phyloP scores from a whole-genome alignment of 2,888 invertebrate genomes.

The Notocelia uddmanniana region DNA sequence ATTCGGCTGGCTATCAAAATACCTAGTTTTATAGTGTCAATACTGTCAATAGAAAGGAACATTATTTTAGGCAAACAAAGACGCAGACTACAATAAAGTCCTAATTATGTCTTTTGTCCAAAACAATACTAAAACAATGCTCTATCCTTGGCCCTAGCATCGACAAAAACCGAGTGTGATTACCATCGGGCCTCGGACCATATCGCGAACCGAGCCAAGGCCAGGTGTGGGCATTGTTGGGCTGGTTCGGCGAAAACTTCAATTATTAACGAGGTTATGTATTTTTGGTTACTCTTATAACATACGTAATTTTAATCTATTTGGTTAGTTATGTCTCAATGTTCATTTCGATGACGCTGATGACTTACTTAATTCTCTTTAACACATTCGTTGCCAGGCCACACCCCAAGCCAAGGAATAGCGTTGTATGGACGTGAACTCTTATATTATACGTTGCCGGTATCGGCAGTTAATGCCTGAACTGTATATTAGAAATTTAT shows the following conservation, averaged over 20 bases:
- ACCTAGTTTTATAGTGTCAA: too few species aligned
- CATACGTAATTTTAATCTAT: too few species aligned
- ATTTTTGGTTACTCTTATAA: neutral
- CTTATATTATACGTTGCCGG: too few species aligned
- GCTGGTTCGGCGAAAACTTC: conserved; percentile 15
- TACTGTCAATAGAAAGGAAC: neutral
- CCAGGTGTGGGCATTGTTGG: conserved; percentile 29
- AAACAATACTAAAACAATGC: conserved; percentile 23
- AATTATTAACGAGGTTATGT: conserved; percentile 23
- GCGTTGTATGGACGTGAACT: too few species aligned
- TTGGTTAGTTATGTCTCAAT: too few species aligned
- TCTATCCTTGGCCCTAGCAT: conserved; percentile 40
- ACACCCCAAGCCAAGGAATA: too few species aligned
- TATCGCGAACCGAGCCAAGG: conserved; percentile 39
- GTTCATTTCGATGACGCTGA: too few species aligned
- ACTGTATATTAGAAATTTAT: too few species aligned
- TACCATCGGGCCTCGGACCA: conserved; percentile 40
- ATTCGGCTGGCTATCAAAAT: too few species aligned
- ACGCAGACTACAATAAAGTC: conserved; percentile 21
- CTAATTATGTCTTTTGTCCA: conserved; percentile 3
- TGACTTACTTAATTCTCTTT: too few species aligned
- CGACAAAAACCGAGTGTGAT: conserved; percentile 38
- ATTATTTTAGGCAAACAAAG: conserved; percentile 12
- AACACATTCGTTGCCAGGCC: too few species aligned
- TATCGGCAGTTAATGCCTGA: too few species aligned